Conservation (phyloP, 2,888 invertebrate genomes). For the Xanthorhoe spadicearia region DNA sequence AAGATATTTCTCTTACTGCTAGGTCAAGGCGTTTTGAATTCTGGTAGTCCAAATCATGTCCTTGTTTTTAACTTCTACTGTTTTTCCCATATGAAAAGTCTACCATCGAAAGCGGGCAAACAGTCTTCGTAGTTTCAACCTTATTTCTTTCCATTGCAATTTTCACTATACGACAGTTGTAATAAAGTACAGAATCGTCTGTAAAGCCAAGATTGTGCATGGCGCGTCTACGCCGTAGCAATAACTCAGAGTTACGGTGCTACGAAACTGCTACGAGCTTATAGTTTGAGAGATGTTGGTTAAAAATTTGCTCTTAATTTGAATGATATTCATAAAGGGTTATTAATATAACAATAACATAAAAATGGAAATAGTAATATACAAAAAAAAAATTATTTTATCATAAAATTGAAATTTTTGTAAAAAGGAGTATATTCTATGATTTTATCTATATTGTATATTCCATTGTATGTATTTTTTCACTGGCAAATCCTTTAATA, state of each 20-base stretch:
- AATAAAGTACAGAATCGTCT: slow-evolving; percentile 23
- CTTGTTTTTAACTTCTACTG: not conserved
- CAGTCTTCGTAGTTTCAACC: slow-evolving; percentile 6
- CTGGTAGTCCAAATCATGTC: not conserved
- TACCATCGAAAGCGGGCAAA: slow-evolving; percentile 3
- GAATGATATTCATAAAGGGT: not conserved
- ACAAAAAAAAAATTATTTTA: no score
- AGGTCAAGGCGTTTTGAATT: no score
- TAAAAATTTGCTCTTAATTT: not conserved
- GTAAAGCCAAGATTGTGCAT: slow-evolving; percentile 26
- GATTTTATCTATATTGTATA: no score
- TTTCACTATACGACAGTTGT: not conserved
- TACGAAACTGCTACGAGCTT: slow-evolving; percentile 44
- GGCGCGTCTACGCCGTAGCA: slow-evolving; percentile 41
- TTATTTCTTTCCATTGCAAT: not conserved
- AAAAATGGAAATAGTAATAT: no score
- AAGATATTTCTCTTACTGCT: not conserved
- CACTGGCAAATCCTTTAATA: no score
- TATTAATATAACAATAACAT: no score
- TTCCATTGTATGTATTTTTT: no score
- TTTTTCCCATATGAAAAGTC: not conserved
- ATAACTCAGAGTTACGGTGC: slow-evolving; percentile 45
- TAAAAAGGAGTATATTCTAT: no score
- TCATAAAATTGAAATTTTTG: no score
- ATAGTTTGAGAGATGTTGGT: slow-evolving; percentile 27